These are phyloP conservation scores for Ia io DNA, from an alignment of 2,113 vertebrate species.

Conservation along the genomic window DNA sequence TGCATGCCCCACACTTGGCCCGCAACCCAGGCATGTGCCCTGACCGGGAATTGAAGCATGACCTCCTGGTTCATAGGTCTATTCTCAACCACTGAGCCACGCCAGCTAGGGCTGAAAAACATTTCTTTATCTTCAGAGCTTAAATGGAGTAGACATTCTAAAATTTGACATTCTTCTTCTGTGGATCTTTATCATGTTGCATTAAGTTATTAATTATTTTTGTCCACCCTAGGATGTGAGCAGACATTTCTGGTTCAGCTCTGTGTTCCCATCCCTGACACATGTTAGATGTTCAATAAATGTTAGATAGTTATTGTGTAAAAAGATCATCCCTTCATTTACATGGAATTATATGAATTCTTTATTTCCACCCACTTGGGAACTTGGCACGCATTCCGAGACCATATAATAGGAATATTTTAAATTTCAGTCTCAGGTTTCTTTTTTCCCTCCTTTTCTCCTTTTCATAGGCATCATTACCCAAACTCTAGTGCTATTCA, in stretches of 20 bases:
- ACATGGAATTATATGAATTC: neutral
- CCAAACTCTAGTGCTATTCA: neutral
- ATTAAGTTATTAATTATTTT: neutral
- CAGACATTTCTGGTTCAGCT: conserved; percentile 1
- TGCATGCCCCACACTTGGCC: too few species aligned
- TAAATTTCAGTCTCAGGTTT: neutral
- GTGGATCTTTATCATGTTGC: neutral
- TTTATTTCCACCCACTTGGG: neutral
- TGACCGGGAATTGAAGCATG: too few species aligned
- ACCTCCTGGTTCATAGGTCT: too few species aligned
- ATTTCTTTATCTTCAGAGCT: neutral
- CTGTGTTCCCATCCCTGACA: neutral
- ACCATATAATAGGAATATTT: neutral
- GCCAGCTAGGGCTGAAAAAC: neutral
- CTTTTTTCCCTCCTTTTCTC: neutral
- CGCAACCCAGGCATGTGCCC: too few species aligned
- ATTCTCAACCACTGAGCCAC: too few species aligned
- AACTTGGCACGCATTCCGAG: neutral
- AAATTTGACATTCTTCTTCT: neutral
- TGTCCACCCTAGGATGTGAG: neutral
- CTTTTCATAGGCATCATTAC: neutral
- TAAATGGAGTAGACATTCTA: neutral
- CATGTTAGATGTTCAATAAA: neutral
- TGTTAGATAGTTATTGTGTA: neutral
- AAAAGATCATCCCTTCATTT: neutral